Evolutionary conservation across 1,140 invertebrate genomes (phyloP), one percentile per base, ranked within the genome.

Genomic region (Aphelinus atriplicis): DNA sequence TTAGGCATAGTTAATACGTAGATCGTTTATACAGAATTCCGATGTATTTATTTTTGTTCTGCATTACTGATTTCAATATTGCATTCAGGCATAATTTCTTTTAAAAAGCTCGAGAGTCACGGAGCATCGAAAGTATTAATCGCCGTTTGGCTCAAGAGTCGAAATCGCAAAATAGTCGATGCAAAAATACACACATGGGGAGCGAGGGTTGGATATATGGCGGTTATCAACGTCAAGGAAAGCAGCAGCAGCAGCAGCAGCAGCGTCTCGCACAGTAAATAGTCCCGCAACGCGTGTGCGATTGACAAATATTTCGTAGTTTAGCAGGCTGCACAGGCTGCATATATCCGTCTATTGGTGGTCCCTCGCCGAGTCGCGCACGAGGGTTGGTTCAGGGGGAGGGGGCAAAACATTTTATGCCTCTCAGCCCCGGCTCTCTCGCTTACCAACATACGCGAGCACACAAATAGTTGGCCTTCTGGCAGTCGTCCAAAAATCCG

Each of bases 401-500:
- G 26, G 26, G 26, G 9, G 51, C 51, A 9, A 4, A 53, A 53
- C 51, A 53, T 53, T 53, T 53, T 53, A 4, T 53, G 9, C 51
- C 4, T 53, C 51, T 53, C 51, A 9, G 9, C 4, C 51, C 51
- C 9, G 51, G 51, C 51, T 53, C 51, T 9, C 9, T 53, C 9
- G 4, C 4, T 53, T 53, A 9, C 9, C 4, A 53, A 53, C 4
- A 53, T 9, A 9, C 51, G 51, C 51, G 9, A 60, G 1, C 58
- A 51, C 47, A 7, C 43, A 55, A 72, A 71, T 77, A 75, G 76
- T 77, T 75, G 64, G 76, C 50, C 42, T 51, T 26, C 53, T 78
- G 78, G 78, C 71, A 65, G n/a, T 60, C n/a, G 53, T 75, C 76
- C 78, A 79, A 79, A 79, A 78, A 76, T 65, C 66, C 55, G 47